Evolutionary conservation across 2,113 vertebrate genomes (phyloP), one percentile per base, ranked within the genome.

Genomic region (Orthonyx spaldingii): DNA sequence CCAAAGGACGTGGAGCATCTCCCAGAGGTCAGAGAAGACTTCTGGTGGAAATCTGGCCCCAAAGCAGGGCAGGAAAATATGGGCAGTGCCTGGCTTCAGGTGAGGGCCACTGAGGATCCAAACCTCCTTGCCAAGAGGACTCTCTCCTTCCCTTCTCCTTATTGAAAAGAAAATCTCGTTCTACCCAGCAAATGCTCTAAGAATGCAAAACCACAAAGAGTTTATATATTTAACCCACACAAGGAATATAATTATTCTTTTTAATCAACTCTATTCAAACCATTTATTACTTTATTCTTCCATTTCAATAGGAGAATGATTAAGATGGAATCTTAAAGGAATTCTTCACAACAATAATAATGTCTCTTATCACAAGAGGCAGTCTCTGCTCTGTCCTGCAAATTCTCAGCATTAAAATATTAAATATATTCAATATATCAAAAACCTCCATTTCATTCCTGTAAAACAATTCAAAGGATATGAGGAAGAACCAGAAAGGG

Each of bases 211-310:
- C 92, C 82, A 72, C 65, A 41, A 90, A 85, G 92, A 91, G 75
- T 97, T 96, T 97, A 95, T 96, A 96, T 96, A 97, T 96, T 97
- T 97, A 96, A 97, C 92, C 79, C 92, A 92, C 83, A 78, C 27
- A 61, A 95, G 91, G 93, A 97, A 97, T 96, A 95, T 95, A 97
- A 97, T 97, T 97, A 97, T 96, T 97, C 96, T 94, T 96, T 97
- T 97, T 97, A 97, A 97, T 97, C 97, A 97, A 97, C 95, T 97
- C 97, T 95, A 97, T 97, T 97, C 97, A 97, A 96, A 94, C 93
- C 93, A 96, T 96, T 96, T 97, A 97, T 97, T 97, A 97, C 97
- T 97, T 97, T 97, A 97, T 97, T 97, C 97, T 97, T 96, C 94
- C 84, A 97, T 97, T 97, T 97, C 97, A 97, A 97, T 96, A 96